These are phyloP conservation scores for Bombus confusus DNA, from an alignment of 1,140 invertebrate genomes.

Conservation along the genomic window DNA sequence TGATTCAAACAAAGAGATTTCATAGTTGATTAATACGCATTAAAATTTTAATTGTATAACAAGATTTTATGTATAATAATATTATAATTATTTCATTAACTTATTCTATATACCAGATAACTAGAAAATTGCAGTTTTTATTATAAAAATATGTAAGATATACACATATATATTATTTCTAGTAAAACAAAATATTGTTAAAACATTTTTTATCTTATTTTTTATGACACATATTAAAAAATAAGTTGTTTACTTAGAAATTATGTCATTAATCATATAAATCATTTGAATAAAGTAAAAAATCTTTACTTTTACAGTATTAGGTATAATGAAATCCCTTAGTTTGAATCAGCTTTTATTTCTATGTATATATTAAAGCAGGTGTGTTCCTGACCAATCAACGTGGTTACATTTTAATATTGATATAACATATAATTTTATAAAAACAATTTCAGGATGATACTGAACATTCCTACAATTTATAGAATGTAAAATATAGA, in stretches of 20 bases:
- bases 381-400: constrained; percentile 80
- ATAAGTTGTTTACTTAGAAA: background rate
- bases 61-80: constrained; percentile 12
- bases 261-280: background rate
- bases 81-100: constrained; percentile 8
- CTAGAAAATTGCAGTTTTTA: background rate
- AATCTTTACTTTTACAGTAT: constrained; percentile 19
- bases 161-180: constrained; percentile 2
- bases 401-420: constrained; percentile 79
- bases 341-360: constrained; percentile 70
- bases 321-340: constrained; percentile 61
- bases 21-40: constrained; percentile 32
- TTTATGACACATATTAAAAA: background rate
- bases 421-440: constrained; percentile 61
- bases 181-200: constrained; percentile 4
- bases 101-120: constrained; percentile 15
- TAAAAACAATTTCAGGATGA: constrained; percentile 72
- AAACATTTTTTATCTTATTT: background rate
- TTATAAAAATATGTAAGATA: background rate
- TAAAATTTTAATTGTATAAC: background rate
- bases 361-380: constrained; percentile 72
- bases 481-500: constrained; percentile 71
- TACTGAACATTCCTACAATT: constrained; percentile 76
- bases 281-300: background rate
- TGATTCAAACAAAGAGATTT: constrained; percentile 71